These are phyloP conservation scores for Lepus europaeus DNA, from an alignment of 2,113 vertebrate genomes.

Conservation along the genomic window DNA sequence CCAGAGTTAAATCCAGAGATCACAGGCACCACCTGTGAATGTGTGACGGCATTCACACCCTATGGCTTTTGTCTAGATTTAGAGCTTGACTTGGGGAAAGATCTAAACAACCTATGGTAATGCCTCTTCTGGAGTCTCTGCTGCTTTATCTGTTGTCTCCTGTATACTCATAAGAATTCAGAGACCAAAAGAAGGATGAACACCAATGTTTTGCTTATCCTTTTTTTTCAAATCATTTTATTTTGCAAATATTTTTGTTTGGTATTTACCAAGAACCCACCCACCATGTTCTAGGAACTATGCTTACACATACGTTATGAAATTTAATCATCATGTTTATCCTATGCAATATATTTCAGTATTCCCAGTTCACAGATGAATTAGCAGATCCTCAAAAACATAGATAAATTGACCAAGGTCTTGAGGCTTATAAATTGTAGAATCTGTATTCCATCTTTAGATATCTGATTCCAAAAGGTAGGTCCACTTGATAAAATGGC, in stretches of 20 bases:
- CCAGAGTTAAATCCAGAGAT: slow-evolving; percentile 1
- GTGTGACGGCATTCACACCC: not conserved
- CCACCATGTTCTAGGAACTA: not conserved
- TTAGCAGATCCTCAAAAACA: not conserved
- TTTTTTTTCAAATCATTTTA: slow-evolving; percentile 34
- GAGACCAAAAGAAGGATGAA: not conserved
- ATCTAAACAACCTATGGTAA: slow-evolving; percentile 5
- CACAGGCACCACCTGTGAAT: not conserved
- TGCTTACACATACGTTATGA: not conserved
- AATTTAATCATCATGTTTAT: not conserved
- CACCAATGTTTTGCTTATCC: not conserved
- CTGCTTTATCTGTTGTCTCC: not conserved
- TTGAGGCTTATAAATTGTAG: not conserved
- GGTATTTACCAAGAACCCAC: not conserved
- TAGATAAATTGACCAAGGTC: not conserved
- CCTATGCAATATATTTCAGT: not conserved
- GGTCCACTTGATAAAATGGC: not conserved
- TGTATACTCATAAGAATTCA: slow-evolving; percentile 7
- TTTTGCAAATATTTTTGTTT: not conserved
- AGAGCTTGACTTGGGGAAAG: not conserved
- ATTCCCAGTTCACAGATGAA: not conserved
- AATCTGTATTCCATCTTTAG: not conserved
- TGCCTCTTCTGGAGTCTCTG: not conserved
- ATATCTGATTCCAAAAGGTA: not conserved
- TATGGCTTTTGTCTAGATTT: not conserved